Conservation (phyloP, 2,113 vertebrate genomes). For the Psammodynastes pulverulentus region DNA sequence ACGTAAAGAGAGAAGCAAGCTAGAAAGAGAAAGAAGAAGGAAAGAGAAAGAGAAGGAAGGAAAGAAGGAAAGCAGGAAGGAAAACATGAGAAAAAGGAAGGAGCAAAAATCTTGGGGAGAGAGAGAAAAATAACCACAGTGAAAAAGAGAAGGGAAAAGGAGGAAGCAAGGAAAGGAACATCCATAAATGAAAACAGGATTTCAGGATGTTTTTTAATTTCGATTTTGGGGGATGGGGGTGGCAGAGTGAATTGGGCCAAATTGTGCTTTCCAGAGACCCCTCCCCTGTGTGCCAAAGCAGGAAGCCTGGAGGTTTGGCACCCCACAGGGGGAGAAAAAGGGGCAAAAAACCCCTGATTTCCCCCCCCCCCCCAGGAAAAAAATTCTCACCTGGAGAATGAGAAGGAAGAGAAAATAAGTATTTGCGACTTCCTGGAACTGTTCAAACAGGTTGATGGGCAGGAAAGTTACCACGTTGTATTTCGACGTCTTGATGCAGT, state of each 20-base stretch:
- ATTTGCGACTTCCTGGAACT: conserved; percentile 98
- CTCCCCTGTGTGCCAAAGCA: too few species aligned
- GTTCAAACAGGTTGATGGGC: conserved; percentile 95
- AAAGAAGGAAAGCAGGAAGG: too few species aligned
- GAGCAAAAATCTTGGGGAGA: neutral
- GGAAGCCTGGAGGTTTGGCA: neutral
- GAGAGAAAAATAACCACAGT: neutral
- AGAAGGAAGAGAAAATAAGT: conserved; percentile 97
- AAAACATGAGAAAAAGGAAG: neutral
- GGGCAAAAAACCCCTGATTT: neutral
- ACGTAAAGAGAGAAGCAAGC: too few species aligned
- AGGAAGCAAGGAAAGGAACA: neutral
- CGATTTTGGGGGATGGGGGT: too few species aligned
- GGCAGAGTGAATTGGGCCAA: neutral
- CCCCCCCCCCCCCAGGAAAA: neutral
- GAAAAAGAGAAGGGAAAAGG: neutral
- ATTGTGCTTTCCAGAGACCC: neutral
- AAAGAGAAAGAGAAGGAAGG: too few species aligned
- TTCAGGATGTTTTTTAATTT: neutral
- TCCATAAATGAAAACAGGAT: neutral
- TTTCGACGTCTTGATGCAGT: conserved; percentile 96
- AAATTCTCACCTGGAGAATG: conserved; percentile 85
- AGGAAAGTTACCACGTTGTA: conserved; percentile 94
- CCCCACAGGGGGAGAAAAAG: too few species aligned
- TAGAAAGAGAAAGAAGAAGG: too few species aligned